These are phyloP conservation scores for Lumbricus terrestris DNA, from an alignment of 2,888 invertebrate species.

Conservation along the genomic window DNA sequence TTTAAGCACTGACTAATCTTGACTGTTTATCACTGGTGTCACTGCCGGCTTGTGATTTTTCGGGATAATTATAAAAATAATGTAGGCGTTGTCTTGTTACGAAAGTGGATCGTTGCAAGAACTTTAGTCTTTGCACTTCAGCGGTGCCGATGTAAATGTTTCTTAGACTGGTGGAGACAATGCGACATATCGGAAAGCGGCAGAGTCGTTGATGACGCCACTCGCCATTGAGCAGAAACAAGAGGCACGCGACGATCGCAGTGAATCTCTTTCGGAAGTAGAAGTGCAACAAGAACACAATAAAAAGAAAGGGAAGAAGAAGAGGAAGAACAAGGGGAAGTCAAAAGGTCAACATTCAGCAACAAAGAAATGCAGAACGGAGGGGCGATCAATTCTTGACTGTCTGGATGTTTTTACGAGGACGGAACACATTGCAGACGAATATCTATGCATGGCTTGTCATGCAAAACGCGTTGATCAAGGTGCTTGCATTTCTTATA, in stretches of 20 bases:
- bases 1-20: too few species aligned
- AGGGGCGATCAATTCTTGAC: not conserved
- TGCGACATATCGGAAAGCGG: not conserved
- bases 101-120: not conserved
- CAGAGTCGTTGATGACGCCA: not conserved
- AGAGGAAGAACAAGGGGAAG: not conserved
- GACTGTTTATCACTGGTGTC: not conserved
- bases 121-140: not conserved
- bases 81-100: too few species aligned
- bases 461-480: constrained; percentile 35
- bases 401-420: not conserved
- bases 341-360: not conserved
- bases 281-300: not conserved
- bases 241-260: not conserved
- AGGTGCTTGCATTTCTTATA: not conserved
- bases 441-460: constrained; percentile 9
- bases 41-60: not conserved
- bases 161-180: not conserved
- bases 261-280: not conserved
- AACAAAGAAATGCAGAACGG: constrained; percentile 50
- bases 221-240: not conserved
- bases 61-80: too few species aligned
- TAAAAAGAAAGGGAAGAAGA: not conserved
- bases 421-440: not conserved
- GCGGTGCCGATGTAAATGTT: not conserved